Percentiles rank a stretch among this genome's conserved stretches.
phyloP scores from a whole-genome alignment of 2,888 invertebrate genomes.

The Choreutis nemorana region DNA sequence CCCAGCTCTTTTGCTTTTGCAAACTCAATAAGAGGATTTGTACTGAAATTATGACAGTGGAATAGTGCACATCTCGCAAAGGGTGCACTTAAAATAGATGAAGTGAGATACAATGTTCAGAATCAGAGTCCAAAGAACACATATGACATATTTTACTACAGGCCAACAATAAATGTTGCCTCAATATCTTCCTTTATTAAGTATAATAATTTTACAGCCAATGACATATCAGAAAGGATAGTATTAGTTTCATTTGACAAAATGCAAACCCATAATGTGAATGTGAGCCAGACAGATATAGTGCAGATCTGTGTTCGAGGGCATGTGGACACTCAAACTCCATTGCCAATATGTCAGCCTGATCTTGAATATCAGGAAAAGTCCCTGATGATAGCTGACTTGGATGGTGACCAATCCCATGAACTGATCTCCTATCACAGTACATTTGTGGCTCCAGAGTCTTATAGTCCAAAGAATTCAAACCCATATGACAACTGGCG shows the following conservation, averaged over 20 bases:
- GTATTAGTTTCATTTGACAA: conserved; percentile 82
- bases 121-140: conserved; percentile 53
- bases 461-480: conserved; percentile 34
- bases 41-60: conserved; percentile 87
- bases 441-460: conserved; percentile 63
- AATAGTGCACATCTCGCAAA: conserved; percentile 59
- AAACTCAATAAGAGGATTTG: conserved; percentile 74
- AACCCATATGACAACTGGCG: conserved; percentile 63
- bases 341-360: conserved; percentile 72
- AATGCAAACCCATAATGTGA: conserved; percentile 75
- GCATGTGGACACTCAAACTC: conserved; percentile 28
- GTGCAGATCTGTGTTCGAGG: conserved; percentile 73
- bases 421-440: conserved; percentile 81
- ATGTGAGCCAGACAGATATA: conserved; percentile 81
- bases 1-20: conserved; percentile 74
- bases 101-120: conserved; percentile 47
- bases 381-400: conserved; percentile 76
- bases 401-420: conserved; percentile 78
- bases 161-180: conserved; percentile 38
- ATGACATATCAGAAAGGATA: conserved; percentile 74
- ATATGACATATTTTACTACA: conserved; percentile 45
- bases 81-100: conserved; percentile 54
- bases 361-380: conserved; percentile 76
- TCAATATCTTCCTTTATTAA: conserved; percentile 53
- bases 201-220: conserved; percentile 53